Evolutionary conservation across 2,797 vertebrate genomes (phyloP).

Genomic region (Catharus ustulatus): DNA sequence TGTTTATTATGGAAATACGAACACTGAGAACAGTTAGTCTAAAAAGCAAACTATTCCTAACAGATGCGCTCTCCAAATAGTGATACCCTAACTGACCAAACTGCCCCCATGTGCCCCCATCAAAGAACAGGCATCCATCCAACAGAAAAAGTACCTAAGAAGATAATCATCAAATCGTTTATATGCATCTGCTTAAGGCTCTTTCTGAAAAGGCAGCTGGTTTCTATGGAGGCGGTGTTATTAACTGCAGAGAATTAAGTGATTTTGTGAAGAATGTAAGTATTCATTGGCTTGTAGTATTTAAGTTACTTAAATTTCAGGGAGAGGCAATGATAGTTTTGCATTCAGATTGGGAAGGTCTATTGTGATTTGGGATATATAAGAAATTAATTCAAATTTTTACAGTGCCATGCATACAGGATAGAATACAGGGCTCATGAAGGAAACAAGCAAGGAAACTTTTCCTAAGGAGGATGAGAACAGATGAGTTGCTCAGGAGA

Average conservation of each 20-base stretch:
- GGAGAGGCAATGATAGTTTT: background rate
- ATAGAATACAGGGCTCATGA: background rate
- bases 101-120: background rate
- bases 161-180: background rate
- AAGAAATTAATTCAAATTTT: background rate
- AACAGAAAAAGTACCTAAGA: background rate
- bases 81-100: background rate
- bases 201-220: background rate
- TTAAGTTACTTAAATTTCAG: background rate
- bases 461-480: background rate
- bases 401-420: background rate
- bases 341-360: background rate
- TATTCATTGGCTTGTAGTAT: background rate
- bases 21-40: background rate
- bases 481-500: background rate
- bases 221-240: background rate
- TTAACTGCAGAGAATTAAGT: background rate
- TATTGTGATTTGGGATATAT: background rate
- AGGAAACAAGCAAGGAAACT: background rate
- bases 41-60: background rate
- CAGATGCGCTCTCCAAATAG: background rate
- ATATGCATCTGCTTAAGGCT: background rate
- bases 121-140: background rate
- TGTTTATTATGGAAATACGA: background rate
- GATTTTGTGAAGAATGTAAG: background rate